These are phyloP conservation scores for Rhinolophus sinicus DNA, from an alignment of 2,113 vertebrate genomes.

Conservation along the genomic window DNA sequence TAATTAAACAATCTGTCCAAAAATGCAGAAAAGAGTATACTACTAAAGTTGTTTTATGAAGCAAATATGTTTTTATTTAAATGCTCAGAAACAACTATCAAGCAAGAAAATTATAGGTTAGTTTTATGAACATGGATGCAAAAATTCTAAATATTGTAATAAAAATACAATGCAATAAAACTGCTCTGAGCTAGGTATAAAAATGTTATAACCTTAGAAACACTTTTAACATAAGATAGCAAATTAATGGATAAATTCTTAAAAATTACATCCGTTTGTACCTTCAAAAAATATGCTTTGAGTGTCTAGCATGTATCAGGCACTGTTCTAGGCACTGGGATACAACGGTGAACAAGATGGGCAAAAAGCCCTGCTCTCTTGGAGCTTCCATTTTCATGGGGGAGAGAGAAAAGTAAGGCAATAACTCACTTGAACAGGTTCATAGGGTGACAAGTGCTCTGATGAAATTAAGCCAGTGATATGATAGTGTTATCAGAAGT, in stretches of 20 bases:
- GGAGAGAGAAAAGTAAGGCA: not conserved
- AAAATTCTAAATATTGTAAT: not conserved
- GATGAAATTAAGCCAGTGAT: not conserved
- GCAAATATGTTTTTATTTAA: slow-evolving; percentile 2
- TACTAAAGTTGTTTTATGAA: slow-evolving; percentile 15
- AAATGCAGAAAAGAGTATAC: not conserved
- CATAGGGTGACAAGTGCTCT: not conserved
- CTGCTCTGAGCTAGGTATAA: not conserved
- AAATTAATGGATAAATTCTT: not conserved
- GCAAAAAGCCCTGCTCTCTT: not conserved
- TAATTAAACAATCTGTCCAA: not conserved
- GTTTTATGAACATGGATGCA: not conserved
- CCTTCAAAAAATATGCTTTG: not conserved
- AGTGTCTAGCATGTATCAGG: not conserved
- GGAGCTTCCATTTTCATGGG: not conserved
- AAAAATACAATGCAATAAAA: slow-evolving; percentile 21
- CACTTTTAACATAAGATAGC: not conserved
- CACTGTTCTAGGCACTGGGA: not conserved
- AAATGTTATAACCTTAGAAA: not conserved
- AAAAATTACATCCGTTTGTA: not conserved
- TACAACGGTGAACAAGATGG: not conserved
- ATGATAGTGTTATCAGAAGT: not conserved
- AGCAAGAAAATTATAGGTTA: slow-evolving; percentile 1
- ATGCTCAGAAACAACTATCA: not conserved
- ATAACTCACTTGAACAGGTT: not conserved